Conservation (phyloP, 1,140 invertebrate genomes). For the Meloidogyne floridensis region DNA sequence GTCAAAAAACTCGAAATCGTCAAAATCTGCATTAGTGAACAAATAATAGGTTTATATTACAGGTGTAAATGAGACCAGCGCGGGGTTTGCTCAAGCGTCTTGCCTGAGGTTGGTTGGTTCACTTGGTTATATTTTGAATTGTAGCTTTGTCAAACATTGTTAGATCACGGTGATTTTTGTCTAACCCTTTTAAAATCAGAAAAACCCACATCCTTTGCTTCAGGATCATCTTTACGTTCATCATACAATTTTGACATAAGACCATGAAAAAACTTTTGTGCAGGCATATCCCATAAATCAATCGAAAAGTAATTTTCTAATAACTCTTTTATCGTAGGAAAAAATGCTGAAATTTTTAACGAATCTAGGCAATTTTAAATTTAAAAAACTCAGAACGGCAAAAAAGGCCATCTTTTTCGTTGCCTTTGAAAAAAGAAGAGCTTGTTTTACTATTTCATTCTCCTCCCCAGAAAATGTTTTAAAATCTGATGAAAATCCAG, state of each 20-base stretch:
- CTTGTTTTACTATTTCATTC: neutral
- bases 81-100: no score
- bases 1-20: no score
- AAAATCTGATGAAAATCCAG: constrained; percentile 34
- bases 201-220: constrained; percentile 22
- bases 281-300: constrained; percentile 7
- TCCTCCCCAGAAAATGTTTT: constrained; percentile 23
- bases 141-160: no score
- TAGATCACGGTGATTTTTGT: no score
- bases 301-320: constrained; percentile 7
- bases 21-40: no score
- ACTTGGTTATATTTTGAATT: no score
- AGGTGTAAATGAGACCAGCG: no score
- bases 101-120: no score
- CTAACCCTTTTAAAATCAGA: no score
- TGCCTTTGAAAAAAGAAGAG: constrained; percentile 1
- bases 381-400: constrained; percentile 5
- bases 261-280: constrained; percentile 19
- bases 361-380: neutral
- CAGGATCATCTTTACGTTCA: constrained; percentile 33
- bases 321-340: neutral
- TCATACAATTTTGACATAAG: constrained; percentile 24
- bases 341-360: constrained; percentile 25
- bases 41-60: no score
- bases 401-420: neutral